Percentiles rank a stretch among this genome's conserved stretches.
phyloP scores from a whole-genome alignment of 2,888 invertebrate genomes.

The Aleiodes testaceus region DNA sequence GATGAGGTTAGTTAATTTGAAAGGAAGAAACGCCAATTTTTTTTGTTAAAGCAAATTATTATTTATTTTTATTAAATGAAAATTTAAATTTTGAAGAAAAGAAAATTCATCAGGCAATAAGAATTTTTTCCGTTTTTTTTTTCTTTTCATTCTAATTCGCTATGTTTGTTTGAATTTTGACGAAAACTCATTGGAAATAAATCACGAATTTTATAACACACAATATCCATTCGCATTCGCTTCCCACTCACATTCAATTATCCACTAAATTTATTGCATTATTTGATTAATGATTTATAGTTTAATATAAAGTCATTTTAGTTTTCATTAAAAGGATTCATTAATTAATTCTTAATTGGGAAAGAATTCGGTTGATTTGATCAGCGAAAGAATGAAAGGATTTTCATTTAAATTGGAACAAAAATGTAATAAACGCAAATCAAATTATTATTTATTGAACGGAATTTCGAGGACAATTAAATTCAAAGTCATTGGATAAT shows the following conservation, averaged over 20 bases:
- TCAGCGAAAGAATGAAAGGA: too few species aligned
- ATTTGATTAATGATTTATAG: background rate
- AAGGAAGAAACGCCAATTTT: slow-evolving; percentile 62
- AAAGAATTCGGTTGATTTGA: too few species aligned
- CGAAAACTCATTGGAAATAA: slow-evolving; percentile 28
- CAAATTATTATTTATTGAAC: too few species aligned
- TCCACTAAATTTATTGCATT: slow-evolving; percentile 19
- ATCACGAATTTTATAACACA: slow-evolving; percentile 29
- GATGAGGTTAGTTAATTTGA: slow-evolving; percentile 81
- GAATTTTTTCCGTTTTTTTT: slow-evolving; percentile 72
- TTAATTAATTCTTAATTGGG: too few species aligned
- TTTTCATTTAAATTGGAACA: too few species aligned
- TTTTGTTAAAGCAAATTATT: slow-evolving; percentile 51
- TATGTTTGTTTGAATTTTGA: slow-evolving; percentile 69
- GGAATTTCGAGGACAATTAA: too few species aligned
- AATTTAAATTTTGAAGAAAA: too few species aligned
- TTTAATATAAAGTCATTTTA: background rate
- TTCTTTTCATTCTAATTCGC: too few species aligned
- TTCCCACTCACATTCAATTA: slow-evolving; percentile 24
- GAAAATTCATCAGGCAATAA: too few species aligned
- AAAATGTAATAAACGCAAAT: too few species aligned
- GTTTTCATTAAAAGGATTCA: background rate
- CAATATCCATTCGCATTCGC: slow-evolving; percentile 27
- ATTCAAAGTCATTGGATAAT: too few species aligned
- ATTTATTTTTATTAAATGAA: slow-evolving; percentile 32